Conservation (phyloP, 2,888 invertebrate species). For the Apodemia duryi region DNA sequence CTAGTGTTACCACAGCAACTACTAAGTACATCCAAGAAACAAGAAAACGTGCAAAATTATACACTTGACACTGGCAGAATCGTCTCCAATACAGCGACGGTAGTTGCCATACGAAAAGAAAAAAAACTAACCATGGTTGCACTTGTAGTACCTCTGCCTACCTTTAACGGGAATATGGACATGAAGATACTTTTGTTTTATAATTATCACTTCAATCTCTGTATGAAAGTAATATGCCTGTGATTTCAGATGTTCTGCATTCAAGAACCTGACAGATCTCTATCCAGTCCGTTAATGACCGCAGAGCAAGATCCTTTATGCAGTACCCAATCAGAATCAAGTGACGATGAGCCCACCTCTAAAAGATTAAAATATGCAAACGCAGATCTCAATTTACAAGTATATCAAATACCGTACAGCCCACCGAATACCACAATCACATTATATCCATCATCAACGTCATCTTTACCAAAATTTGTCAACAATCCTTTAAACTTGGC, state of each 20-base stretch:
- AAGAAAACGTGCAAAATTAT: too few species aligned
- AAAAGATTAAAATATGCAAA: slow-evolving; percentile 55
- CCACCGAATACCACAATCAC: slow-evolving; percentile 51
- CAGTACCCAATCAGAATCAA: slow-evolving; percentile 50
- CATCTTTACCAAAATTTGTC: slow-evolving; percentile 59
- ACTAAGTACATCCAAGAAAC: too few species aligned
- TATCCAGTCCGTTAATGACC: slow-evolving; percentile 51
- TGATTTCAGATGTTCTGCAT: slow-evolving; percentile 66
- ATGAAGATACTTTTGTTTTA: too few species aligned
- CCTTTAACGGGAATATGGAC: too few species aligned
- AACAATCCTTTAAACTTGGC: slow-evolving; percentile 68
- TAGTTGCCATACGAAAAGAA: too few species aligned
- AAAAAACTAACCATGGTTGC: too few species aligned
- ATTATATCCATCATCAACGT: slow-evolving; percentile 51
- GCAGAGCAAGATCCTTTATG: slow-evolving; percentile 46
- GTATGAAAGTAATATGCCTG: neutral
- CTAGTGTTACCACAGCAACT: too few species aligned
- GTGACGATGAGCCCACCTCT: slow-evolving; percentile 59
- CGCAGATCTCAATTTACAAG: slow-evolving; percentile 61
- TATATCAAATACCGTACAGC: slow-evolving; percentile 66
- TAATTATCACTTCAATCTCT: too few species aligned
- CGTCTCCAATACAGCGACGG: too few species aligned
- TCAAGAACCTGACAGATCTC: slow-evolving; percentile 58
- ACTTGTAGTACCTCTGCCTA: too few species aligned
- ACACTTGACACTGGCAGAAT: too few species aligned